Evolutionary conservation across 2,797 vertebrate species (phyloP).

Genomic region (Garrulus glandarius): DNA sequence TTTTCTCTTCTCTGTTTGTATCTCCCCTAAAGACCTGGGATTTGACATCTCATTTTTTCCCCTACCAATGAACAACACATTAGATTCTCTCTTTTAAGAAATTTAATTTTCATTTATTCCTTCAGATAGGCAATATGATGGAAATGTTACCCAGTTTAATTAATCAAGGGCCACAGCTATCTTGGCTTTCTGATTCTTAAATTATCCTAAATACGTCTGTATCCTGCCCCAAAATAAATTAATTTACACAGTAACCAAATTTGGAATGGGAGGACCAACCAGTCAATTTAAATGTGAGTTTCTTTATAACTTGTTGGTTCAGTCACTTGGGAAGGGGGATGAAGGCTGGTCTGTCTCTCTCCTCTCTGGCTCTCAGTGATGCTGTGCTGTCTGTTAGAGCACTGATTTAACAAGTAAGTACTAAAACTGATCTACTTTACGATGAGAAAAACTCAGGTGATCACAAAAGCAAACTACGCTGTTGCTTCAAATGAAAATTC

Average conservation of each 20-base stretch:
- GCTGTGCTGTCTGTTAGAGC: background rate
- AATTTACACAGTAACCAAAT: background rate
- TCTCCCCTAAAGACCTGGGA: background rate
- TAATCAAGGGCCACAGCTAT: background rate
- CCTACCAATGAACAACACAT: background rate
- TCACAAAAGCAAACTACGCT: background rate
- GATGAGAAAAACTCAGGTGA: background rate
- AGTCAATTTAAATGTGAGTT: background rate
- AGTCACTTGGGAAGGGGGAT: background rate
- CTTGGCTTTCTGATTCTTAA: background rate
- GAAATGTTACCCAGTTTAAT: background rate
- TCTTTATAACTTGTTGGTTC: background rate
- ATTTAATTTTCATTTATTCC: background rate
- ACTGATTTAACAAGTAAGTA: background rate
- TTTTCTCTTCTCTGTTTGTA: background rate
- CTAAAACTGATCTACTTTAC: background rate
- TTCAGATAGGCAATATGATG: background rate
- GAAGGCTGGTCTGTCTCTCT: background rate
- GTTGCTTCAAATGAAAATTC: background rate
- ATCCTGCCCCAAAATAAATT: background rate
- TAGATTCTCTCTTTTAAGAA: background rate
- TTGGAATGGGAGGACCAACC: background rate
- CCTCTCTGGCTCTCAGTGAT: background rate
- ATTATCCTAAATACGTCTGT: background rate
- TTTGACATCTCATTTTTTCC: background rate